Evolutionary conservation across 1,140 invertebrate genomes (phyloP).

Genomic region (Lethrus apterus): DNA sequence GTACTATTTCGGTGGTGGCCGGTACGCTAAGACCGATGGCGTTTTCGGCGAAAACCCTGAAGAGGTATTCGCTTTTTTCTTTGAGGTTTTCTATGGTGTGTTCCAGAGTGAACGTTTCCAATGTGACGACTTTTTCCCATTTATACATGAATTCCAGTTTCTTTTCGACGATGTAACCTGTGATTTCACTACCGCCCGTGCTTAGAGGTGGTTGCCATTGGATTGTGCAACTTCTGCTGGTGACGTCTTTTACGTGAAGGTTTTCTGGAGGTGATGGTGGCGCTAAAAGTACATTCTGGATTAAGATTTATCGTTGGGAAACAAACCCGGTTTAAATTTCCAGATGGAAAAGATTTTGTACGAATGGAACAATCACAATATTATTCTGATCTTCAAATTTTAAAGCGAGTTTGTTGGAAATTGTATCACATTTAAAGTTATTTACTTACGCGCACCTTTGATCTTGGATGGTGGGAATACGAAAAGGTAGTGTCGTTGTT

Average conservation of each 20-base stretch:
- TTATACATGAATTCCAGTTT: conserved; percentile 60
- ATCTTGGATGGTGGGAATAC: conserved; percentile 49
- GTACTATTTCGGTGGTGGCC: conserved; percentile 68
- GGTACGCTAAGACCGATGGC: conserved; percentile 75
- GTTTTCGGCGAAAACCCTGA: conserved; percentile 90
- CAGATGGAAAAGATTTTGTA: background rate
- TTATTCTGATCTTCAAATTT: no score
- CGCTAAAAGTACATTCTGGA: conserved; percentile 47
- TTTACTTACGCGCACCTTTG: conserved; percentile 31
- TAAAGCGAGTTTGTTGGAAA: no score
- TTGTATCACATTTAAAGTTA: no score
- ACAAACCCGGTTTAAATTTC: background rate
- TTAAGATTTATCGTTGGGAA: background rate
- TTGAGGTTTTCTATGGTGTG: conserved; percentile 82
- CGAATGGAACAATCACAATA: no score
- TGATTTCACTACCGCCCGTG: conserved; percentile 80
- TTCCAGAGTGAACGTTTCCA: conserved; percentile 67
- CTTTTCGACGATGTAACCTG: conserved; percentile 91
- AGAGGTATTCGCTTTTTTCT: conserved; percentile 81
- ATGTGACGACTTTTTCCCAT: conserved; percentile 86
- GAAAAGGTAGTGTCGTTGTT: conserved; percentile 45
- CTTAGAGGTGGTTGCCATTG: conserved; percentile 78
- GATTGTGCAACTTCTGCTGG: conserved; percentile 76
- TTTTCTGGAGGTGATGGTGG: conserved; percentile 75
- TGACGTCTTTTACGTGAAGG: conserved; percentile 68